Base-by-base conservation (phyloP, 2,113 vertebrate genomes). In the Odontesthes bonariensis region DNA sequence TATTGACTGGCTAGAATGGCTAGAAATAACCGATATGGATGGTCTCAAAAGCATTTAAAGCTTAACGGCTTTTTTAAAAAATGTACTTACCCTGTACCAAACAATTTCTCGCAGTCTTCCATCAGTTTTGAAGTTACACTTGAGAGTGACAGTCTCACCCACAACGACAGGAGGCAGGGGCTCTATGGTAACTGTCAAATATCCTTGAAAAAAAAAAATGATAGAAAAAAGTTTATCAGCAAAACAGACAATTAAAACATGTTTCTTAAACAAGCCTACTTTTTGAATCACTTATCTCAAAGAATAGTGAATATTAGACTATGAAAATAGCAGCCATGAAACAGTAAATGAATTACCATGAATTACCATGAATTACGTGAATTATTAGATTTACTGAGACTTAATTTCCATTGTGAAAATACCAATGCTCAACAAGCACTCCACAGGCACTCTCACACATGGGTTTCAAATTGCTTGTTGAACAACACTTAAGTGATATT, bases 51-150 rank as follows among this genome's bases (percentile, higher is more conserved):
- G 12, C 27, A 68, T 35, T n/a, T 11, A 14, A 27, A 20, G 56
- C 49, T 47, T 79, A 75, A 73, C 59, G 54, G 69, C 27, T 31
- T 16, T 73, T 35, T 38, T 38, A 8, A 8, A 38, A 38, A 38
- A 10, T 44, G 55, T 44, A 75, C 98, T 98, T 92, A 99, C 98
- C 97, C 96, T 91, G 93, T 99, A 99, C 98, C 97, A 99, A 57
- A 99, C 98, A 6, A 99, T 98, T 88, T 99, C 98, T 17, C 98
- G 93, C 93, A 99, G 96, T 77, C 97, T 94, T 57, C 98, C 97
- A 42, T 99, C 98, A 0, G 98, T 99, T 93, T 98, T 99, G 95
- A 99, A 99, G 95, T 99, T 99, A 86, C 98, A 99, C 95, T 99
- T 99, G 86, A 99, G 90, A 12, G 97, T 99, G 81, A 99, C 98